Evolutionary conservation across 1,140 invertebrate species (phyloP), one percentile per base, ranked within the genome.

Genomic region (Lutraria rhynchaena): DNA sequence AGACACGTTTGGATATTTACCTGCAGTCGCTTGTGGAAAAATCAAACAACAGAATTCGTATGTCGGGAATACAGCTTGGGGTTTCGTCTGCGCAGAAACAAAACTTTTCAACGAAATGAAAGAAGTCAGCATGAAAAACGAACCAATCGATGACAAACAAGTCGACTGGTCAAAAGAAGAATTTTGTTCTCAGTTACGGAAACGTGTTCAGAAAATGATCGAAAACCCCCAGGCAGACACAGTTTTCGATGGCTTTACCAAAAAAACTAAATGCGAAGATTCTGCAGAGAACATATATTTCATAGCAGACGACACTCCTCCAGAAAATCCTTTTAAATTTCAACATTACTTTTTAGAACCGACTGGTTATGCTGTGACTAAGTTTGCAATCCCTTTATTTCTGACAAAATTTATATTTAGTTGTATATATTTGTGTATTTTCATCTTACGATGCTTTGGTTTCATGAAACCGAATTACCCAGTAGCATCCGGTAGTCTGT

Each of bases 11-110:
- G 73, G 73, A 19, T 35, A 41, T 31, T 33, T 49, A 35, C 44
- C 35, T 15, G 9, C 4, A 35, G 19, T 63, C 24, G 49, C 46
- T 3, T 44, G 33, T 27, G 35, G 73, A 4, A 13, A 76, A 17
- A 31, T 63, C 2, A 41, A 9, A 1, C 57, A 63, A 3, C 73
- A 76, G 3, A 29, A n/a, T 27, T 57, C 73, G 0, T 76, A 76
- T 35, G 73, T 76, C 9, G 73, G 73, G 9, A 76, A 76, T 33
- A 46, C 35, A 11, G 73, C 73, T 3, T 76, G 57, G 57, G 73
- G 37, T 5, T 76, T 76, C 24, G 73, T 76, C 2, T 76, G 73
- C 27, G 73, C 73, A 0, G 73, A 76, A 24, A 60, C 5, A 22
- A 76, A 61, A 33, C 31, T 76, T 17, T 22, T 63, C 44, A 31